Conservation (phyloP, 2,888 invertebrate genomes). For the Catocala nupta region DNA sequence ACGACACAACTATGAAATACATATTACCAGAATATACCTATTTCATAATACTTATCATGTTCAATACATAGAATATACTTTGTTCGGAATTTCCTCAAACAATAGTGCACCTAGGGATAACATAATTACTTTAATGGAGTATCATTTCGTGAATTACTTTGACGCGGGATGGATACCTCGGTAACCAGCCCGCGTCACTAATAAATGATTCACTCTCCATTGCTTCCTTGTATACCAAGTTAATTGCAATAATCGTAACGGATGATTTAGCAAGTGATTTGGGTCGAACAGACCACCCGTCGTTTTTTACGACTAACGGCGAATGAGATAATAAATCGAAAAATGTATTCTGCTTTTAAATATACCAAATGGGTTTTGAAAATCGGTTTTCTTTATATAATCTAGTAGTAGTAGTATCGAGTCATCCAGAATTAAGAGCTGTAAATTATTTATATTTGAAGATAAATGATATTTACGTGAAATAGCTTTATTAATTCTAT, state of each 20-base stretch:
- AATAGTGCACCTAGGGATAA: too few relatives aligned
- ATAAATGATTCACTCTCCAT: conserved; percentile 63
- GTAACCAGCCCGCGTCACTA: conserved; percentile 33
- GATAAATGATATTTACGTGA: too few relatives aligned
- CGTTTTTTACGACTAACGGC: conserved; percentile 46
- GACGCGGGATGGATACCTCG: background rate
- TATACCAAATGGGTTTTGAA: conserved; percentile 24
- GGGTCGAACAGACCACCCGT: conserved; percentile 59
- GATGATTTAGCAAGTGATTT: conserved; percentile 68
- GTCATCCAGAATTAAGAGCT: too few relatives aligned
- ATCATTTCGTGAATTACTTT: background rate
- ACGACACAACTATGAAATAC: too few relatives aligned
- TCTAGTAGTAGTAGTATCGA: too few relatives aligned
- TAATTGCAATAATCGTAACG: conserved; percentile 70
- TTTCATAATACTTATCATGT: too few relatives aligned
- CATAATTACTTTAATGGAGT: too few relatives aligned
- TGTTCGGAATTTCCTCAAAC: too few relatives aligned
- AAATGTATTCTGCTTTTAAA: conserved; percentile 43
- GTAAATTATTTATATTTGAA: too few relatives aligned
- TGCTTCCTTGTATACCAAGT: conserved; percentile 61
- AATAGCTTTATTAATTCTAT: too few relatives aligned
- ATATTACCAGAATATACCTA: too few relatives aligned
- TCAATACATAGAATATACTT: too few relatives aligned
- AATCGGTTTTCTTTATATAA: background rate
- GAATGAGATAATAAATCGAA: conserved; percentile 52